A percentile compares a stretch with the other conserved stretches of the same genome.
phyloP scores from a whole-genome alignment of 1,140 invertebrate genomes.

The Brachionus manjavacas region DNA sequence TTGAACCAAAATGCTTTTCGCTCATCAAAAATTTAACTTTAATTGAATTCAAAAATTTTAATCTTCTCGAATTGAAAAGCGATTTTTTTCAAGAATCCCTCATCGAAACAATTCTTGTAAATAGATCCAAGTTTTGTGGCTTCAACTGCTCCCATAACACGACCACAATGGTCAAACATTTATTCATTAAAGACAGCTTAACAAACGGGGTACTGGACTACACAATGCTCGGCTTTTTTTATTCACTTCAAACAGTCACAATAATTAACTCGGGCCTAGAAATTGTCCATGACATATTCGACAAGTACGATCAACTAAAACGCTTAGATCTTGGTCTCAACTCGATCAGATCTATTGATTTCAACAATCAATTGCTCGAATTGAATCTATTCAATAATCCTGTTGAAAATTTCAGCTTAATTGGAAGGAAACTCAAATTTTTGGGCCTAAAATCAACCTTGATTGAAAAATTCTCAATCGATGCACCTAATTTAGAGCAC shows the following conservation, averaged over 20 bases:
- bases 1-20: background rate
- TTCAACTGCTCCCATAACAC: background rate
- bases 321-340: background rate
- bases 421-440: background rate
- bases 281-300: background rate
- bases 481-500: background rate
- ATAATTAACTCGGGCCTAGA: background rate
- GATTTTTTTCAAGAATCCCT: background rate
- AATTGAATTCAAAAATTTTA: background rate
- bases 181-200: background rate
- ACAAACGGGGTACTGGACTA: background rate
- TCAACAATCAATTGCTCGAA: background rate
- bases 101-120: background rate
- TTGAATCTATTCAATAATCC: background rate
- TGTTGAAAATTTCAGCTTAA: background rate
- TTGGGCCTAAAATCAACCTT: background rate
- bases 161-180: background rate
- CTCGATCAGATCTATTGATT: background rate
- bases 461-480: background rate
- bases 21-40: background rate
- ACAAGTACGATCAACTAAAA: background rate
- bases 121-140: background rate
- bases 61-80: background rate
- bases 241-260: background rate
- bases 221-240: background rate